These are phyloP conservation scores for Ormyrus thymus DNA, from an alignment of 2,888 invertebrate species.

Conservation along the genomic window DNA sequence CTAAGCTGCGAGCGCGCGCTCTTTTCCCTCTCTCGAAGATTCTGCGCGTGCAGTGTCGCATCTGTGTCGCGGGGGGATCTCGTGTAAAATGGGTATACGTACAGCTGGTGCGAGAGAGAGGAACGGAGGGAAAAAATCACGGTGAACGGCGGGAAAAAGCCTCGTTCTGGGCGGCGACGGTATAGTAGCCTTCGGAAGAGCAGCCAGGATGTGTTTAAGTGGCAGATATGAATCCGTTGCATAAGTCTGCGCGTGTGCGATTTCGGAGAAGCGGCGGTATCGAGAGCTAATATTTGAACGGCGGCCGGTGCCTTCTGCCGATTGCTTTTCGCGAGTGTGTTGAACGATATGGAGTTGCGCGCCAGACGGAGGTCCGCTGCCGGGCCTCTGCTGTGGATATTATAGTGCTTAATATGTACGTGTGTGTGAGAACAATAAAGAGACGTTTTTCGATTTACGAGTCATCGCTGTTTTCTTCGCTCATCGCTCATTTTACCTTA, in stretches of 20 bases:
- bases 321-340: not conserved
- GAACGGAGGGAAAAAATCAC: not conserved
- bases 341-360: not conserved
- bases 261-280: too few relatives aligned
- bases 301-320: not conserved
- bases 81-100: not conserved
- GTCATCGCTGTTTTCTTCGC: not conserved
- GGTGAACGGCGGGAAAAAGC: not conserved
- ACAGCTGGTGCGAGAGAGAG: not conserved
- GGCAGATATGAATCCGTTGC: not conserved
- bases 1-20: not conserved
- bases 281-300: too few relatives aligned
- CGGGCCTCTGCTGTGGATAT: slow-evolving; percentile 2
- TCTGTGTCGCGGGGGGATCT: not conserved
- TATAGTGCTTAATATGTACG: not conserved
- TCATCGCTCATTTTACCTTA: slow-evolving; percentile 12
- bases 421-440: slow-evolving; percentile 6
- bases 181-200: too few relatives aligned
- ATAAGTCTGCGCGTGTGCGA: too few relatives aligned
- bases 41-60: slow-evolving; percentile 3
- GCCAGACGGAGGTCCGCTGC: not conserved
- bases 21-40: slow-evolving; percentile 13
- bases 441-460: not conserved
- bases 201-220: not conserved
- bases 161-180: not conserved